Conservation (phyloP, 2,797 vertebrate species). For the Gouania willdenowi region DNA sequence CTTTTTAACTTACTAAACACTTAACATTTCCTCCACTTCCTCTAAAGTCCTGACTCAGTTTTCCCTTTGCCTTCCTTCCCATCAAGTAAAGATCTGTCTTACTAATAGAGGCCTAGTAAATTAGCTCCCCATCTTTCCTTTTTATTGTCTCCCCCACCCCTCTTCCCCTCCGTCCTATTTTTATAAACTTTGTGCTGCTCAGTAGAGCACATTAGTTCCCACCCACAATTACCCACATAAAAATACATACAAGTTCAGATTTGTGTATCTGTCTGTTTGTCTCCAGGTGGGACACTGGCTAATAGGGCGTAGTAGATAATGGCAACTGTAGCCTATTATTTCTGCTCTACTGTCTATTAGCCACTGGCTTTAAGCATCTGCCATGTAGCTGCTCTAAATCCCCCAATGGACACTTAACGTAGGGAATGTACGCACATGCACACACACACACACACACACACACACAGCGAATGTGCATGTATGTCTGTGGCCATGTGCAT, state of each 20-base stretch:
- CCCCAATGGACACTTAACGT: slow-evolving; percentile 52
- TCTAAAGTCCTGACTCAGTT: slow-evolving; percentile 10
- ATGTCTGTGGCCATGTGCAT: slow-evolving; percentile 15
- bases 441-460: slow-evolving; percentile 16
- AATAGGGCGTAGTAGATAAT: slow-evolving; percentile 69
- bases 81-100: slow-evolving; percentile 50
- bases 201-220: slow-evolving; percentile 18
- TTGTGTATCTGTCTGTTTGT: slow-evolving; percentile 50
- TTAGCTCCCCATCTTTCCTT: slow-evolving; percentile 38
- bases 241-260: slow-evolving; percentile 29
- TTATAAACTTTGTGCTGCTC: slow-evolving; percentile 19
- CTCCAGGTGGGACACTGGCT: slow-evolving; percentile 59
- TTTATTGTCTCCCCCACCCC: slow-evolving; percentile 20
- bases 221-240: slow-evolving; percentile 30
- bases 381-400: slow-evolving; percentile 51
- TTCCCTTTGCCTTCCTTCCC: slow-evolving; percentile 16
- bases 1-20: slow-evolving; percentile 47
- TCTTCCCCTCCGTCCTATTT: slow-evolving; percentile 26
- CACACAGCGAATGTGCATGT: slow-evolving; percentile 43
- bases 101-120: slow-evolving; percentile 49
- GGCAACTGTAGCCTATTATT: slow-evolving; percentile 67
- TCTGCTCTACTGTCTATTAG: slow-evolving; percentile 69
- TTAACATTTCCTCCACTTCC: slow-evolving; percentile 37
- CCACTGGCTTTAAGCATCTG: slow-evolving; percentile 72
- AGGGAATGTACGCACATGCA: slow-evolving; percentile 28